These are phyloP conservation scores for Megalopta genalis DNA, from an alignment of 1,140 invertebrate genomes.

Conservation along the genomic window DNA sequence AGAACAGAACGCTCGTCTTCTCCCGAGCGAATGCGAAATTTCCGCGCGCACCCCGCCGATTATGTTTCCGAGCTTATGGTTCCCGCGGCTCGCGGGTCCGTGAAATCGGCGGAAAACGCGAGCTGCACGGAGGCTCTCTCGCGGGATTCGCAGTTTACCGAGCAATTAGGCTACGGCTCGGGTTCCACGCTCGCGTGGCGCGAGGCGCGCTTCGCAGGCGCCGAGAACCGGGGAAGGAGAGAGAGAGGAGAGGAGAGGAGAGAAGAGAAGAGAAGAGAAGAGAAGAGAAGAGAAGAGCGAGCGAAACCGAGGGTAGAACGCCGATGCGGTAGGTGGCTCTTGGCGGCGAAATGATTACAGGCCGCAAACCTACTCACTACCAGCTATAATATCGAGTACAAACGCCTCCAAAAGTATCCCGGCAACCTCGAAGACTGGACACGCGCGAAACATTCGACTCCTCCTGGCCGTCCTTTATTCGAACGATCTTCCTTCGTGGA, in stretches of 20 bases:
- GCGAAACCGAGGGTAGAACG: slow-evolving; percentile 54
- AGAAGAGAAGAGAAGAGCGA: slow-evolving; percentile 39
- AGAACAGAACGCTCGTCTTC: too few relatives aligned
- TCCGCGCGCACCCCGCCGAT: too few relatives aligned
- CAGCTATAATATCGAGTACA: slow-evolving; percentile 76
- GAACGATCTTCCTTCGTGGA: neutral
- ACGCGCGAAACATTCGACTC: neutral
- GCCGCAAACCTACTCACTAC: slow-evolving; percentile 71
- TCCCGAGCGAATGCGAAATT: too few relatives aligned
- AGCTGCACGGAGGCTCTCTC: slow-evolving; percentile 22
- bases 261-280: slow-evolving; percentile 41
- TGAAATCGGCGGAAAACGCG: slow-evolving; percentile 37
- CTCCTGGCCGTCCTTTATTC: neutral
- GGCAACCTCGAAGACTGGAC: neutral
- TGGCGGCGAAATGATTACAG: slow-evolving; percentile 78
- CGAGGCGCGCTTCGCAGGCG: slow-evolving; percentile 8
- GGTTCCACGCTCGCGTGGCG: slow-evolving; percentile 23
- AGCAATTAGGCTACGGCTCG: slow-evolving; percentile 64
- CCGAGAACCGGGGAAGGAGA: slow-evolving; percentile 40
- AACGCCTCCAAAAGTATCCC: slow-evolving; percentile 68
- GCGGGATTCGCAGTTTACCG: slow-evolving; percentile 61
- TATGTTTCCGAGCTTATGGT: neutral
- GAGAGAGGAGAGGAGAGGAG: too few relatives aligned
- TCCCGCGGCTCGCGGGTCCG: slow-evolving; percentile 8
- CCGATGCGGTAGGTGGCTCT: slow-evolving; percentile 76